phyloP scores from a whole-genome alignment of 2,113 vertebrate species.

The Pelusios castaneus region DNA sequence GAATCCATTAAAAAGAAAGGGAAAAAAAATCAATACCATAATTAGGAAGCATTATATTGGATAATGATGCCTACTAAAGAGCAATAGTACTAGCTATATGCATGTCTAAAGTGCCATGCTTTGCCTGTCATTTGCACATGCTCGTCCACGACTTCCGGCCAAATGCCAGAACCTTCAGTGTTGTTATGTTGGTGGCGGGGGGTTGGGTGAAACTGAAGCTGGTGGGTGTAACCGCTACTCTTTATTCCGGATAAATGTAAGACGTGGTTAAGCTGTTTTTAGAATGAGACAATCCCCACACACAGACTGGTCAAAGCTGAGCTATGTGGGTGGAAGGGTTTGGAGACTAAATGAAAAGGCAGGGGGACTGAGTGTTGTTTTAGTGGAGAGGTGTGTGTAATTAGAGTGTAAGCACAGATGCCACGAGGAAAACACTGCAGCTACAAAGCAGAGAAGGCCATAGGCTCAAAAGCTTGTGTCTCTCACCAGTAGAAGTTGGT shows the following conservation, averaged over 20 bases:
- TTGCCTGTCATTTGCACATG: background rate
- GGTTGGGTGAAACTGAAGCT: background rate
- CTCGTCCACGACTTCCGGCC: background rate
- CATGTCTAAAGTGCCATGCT: background rate
- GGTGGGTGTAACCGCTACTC: background rate
- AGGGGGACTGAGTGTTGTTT: too few relatives aligned
- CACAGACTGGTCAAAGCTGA: background rate
- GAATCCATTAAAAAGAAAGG: slow-evolving; percentile 74
- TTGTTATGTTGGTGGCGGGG: background rate
- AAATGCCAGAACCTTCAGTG: background rate
- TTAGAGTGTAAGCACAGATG: background rate
- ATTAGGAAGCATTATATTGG: slow-evolving; percentile 76
- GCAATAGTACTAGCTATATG: background rate
- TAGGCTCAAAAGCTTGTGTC: too few relatives aligned
- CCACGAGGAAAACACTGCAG: background rate
- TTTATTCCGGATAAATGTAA: background rate
- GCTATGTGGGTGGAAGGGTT: accelerated
- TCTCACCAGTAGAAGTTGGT: too few relatives aligned
- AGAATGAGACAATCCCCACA: background rate
- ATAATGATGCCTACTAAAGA: slow-evolving; percentile 70
- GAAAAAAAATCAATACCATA: slow-evolving; percentile 74
- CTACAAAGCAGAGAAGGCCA: background rate
- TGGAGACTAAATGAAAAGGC: background rate
- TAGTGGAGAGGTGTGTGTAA: background rate
- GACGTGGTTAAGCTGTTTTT: background rate